These are phyloP conservation scores for Philhelius pedissequus DNA, from an alignment of 2,888 invertebrate genomes.

Conservation along the genomic window DNA sequence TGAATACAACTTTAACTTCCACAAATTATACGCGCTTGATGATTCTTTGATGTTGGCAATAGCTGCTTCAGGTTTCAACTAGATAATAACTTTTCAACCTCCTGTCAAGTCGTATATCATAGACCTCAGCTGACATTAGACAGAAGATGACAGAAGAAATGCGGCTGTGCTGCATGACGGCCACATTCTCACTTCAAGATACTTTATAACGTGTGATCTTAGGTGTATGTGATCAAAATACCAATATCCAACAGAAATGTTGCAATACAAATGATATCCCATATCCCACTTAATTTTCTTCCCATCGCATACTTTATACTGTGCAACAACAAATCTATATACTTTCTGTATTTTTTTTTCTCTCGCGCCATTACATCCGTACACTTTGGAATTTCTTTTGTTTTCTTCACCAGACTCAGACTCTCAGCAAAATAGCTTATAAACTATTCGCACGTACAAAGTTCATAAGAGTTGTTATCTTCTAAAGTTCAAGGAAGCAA, in stretches of 20 bases:
- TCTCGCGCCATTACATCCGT: constrained; percentile 8
- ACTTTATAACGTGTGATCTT: not conserved
- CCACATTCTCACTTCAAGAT: not conserved
- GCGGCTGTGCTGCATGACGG: not conserved
- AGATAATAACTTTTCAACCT: not conserved
- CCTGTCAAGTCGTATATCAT: not conserved
- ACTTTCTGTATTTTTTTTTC: not conserved
- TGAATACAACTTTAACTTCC: too few relatives aligned
- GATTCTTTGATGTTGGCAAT: not conserved
- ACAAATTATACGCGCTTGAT: too few relatives aligned
- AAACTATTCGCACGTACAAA: constrained; percentile 58
- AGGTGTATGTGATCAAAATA: not conserved
- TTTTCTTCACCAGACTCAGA: not conserved
- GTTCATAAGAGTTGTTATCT: constrained; percentile 39
- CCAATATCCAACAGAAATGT: not conserved
- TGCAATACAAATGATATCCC: not conserved
- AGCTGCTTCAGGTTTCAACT: not conserved
- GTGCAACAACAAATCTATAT: not conserved
- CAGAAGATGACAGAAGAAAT: not conserved
- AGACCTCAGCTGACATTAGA: not conserved
- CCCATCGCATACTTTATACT: not conserved
- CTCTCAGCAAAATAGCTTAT: not conserved
- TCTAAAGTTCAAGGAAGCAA: constrained; percentile 59
- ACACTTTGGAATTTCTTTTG: constrained; percentile 58
- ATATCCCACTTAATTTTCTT: not conserved